Evolutionary conservation across 2,888 invertebrate genomes (phyloP), one percentile per base, ranked within the genome.

Genomic region (Mesorhabditis sp.): DNA sequence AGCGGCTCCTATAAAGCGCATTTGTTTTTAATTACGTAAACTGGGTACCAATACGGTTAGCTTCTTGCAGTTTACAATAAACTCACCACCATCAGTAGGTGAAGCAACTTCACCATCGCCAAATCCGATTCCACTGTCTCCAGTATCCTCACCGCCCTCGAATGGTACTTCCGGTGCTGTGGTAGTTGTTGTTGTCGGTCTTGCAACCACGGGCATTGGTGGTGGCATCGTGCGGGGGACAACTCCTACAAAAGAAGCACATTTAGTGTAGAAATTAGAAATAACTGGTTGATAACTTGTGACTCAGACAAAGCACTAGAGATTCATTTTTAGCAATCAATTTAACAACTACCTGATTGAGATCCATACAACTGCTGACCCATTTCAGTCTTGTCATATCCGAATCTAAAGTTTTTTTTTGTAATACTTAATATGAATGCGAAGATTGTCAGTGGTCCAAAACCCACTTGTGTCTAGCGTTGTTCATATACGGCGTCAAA

Each of bases 401-500:
- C 58, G n/a, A 13, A 50, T 50, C 58, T 50, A 50, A 50, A 50
- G 13, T 10, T 10, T n/a, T n/a, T n/a, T n/a, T n/a, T n/a, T n/a
- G n/a, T n/a, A n/a, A n/a, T n/a, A n/a, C n/a, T n/a, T n/a, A n/a
- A n/a, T n/a, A n/a, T n/a, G n/a, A n/a, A n/a, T n/a, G n/a, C n/a
- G n/a, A n/a, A n/a, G 3, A 4, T 5, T 42, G 62, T 28, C 62
- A 45, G 43, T 43, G 65, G 44, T 50, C 70, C 73, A 58, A 71
- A 74, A 13, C 79, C 77, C 45, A 72, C 75, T 73, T 72, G 50
- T 73, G 75, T 41, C 77, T 70, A 10, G 79, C 79, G 67, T 71
- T 76, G 67, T 78, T 77, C 74, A 75, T 74, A 69, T 77, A 79
- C 65, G 79, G 79, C 45, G 79, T 78, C 5, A 79, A 68, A 68